Evolutionary conservation across 2,888 invertebrate genomes (phyloP).

Genomic region (Pristionchus fissidentatus): DNA sequence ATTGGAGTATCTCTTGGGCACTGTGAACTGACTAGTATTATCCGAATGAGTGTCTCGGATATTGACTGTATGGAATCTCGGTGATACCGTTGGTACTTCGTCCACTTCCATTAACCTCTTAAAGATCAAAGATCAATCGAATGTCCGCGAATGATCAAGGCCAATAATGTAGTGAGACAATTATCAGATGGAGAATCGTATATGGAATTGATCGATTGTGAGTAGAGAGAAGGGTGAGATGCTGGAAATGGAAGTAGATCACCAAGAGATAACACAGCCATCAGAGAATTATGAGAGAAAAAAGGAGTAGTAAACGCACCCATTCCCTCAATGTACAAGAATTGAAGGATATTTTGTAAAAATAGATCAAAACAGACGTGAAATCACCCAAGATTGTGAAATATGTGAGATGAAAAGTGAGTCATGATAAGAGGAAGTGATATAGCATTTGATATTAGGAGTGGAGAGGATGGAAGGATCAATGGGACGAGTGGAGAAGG

Average conservation of each 20-base stretch:
- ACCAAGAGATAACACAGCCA: background rate
- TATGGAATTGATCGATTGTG: background rate
- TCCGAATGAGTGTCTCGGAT: conserved; percentile 22
- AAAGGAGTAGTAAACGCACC: background rate
- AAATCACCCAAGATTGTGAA: conserved; percentile 16
- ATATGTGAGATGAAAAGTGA: background rate
- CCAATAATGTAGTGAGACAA: background rate
- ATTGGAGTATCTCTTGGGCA: conserved; percentile 60
- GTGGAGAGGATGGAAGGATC: conserved; percentile 2
- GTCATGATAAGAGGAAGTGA: conserved; percentile 32
- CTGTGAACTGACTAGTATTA: conserved; percentile 73
- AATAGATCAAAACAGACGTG: too few relatives aligned
- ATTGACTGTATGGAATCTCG: conserved; percentile 13
- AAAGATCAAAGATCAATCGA: background rate
- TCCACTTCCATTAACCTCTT: conserved; percentile 34
- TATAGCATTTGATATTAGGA: background rate
- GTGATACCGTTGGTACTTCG: background rate
- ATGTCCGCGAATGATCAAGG: background rate
- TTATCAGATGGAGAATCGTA: background rate
- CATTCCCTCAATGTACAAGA: too few relatives aligned
- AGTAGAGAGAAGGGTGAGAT: background rate
- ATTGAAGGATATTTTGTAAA: too few relatives aligned
- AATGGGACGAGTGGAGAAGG: background rate
- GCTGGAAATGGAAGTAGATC: background rate
- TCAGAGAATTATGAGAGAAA: background rate